phyloP scores from a whole-genome alignment of 1,140 invertebrate genomes.

The Achroia grisella region DNA sequence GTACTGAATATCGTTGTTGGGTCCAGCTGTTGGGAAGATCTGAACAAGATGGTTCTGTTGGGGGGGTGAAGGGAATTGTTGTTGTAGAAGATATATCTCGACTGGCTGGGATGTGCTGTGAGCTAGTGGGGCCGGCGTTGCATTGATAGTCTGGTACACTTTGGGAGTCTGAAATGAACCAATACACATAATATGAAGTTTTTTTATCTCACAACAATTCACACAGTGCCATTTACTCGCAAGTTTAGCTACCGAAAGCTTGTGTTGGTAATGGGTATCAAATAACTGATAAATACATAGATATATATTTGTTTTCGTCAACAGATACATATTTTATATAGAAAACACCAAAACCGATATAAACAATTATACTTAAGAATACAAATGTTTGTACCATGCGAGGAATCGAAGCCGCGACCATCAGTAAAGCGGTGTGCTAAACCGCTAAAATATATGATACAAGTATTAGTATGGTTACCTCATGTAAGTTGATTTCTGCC shows the following conservation, averaged over 20 bases:
- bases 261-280: no score
- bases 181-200: neutral
- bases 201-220: no score
- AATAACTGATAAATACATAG: no score
- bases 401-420: no score
- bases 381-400: no score
- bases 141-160: neutral
- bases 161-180: constrained; percentile 13
- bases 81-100: constrained; percentile 43
- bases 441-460: neutral
- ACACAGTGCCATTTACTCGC: no score
- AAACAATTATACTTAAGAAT: no score
- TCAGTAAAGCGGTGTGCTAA: no score
- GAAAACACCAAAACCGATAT: no score
- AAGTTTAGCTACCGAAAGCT: no score
- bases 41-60: constrained; percentile 6
- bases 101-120: constrained; percentile 14
- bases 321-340: no score
- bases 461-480: constrained; percentile 2
- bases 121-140: neutral
- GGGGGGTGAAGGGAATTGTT: constrained; percentile 25
- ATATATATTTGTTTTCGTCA: no score
- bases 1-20: constrained; percentile 3
- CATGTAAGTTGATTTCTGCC: constrained; percentile 45
- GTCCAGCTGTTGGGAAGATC: constrained; percentile 9